phyloP scores from a whole-genome alignment of 2,113 vertebrate species.

The Grallaria varia region DNA sequence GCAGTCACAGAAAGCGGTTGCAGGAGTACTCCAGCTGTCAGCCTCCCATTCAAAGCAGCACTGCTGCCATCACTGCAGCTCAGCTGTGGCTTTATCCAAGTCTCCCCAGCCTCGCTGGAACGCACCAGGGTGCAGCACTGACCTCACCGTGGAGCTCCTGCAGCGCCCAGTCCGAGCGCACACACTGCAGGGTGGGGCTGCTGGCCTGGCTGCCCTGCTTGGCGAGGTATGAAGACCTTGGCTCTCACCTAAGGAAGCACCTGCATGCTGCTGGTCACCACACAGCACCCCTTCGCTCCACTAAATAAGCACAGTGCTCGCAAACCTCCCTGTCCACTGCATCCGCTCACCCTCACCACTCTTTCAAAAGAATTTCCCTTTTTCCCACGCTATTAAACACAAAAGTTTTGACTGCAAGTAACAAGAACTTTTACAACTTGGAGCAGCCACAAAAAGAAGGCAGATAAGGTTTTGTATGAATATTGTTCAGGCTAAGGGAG shows the following conservation, averaged over 20 bases:
- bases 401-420: not conserved
- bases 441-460: not conserved
- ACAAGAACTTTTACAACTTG: not conserved
- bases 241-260: not conserved
- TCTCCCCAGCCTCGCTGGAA: not conserved
- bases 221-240: accelerated
- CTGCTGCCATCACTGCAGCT: not conserved
- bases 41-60: not conserved
- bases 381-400: not conserved
- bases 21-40: not conserved
- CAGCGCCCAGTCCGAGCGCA: not conserved
- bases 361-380: not conserved
- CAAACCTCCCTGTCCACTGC: not conserved
- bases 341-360: not conserved
- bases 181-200: accelerated
- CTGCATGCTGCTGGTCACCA: not conserved
- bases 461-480: not conserved
- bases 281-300: not conserved
- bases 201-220: not conserved
- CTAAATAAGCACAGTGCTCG: not conserved
- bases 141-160: not conserved
- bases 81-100: not conserved
- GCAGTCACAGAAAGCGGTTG: not conserved
- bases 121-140: not conserved
- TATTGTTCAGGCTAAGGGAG: not conserved